Evolutionary conservation across 2,113 vertebrate genomes (phyloP).

Genomic region (Spheniscus mendiculus): DNA sequence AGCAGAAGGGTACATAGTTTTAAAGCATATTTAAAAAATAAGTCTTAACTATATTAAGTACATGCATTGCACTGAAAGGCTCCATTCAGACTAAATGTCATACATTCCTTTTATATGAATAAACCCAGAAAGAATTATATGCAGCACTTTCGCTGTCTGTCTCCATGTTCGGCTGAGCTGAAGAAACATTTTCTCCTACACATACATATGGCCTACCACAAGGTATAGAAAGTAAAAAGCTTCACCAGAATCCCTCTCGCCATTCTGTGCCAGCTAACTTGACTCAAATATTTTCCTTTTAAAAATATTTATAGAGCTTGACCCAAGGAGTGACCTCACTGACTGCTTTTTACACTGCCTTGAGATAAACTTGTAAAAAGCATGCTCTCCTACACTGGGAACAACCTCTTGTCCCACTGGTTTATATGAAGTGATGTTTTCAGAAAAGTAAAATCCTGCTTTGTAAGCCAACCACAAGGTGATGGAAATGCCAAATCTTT

Average conservation of each 20-base stretch:
- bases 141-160: background rate
- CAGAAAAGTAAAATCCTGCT: background rate
- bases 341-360: background rate
- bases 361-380: background rate
- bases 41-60: background rate
- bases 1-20: background rate
- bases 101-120: conserved; percentile 56
- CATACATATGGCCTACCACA: background rate
- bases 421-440: background rate
- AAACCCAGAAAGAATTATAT: background rate
- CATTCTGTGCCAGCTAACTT: background rate
- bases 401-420: background rate
- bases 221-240: background rate
- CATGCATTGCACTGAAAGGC: conserved; percentile 35
- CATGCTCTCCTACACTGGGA: background rate
- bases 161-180: background rate
- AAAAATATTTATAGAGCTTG: background rate
- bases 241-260: background rate
- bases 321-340: background rate
- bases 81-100: conserved; percentile 60
- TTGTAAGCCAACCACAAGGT: background rate
- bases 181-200: background rate
- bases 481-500: background rate
- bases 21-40: background rate
- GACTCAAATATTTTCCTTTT: background rate